Evolutionary conservation across 2,113 vertebrate species (phyloP).

Genomic region (Hyaena hyaena): DNA sequence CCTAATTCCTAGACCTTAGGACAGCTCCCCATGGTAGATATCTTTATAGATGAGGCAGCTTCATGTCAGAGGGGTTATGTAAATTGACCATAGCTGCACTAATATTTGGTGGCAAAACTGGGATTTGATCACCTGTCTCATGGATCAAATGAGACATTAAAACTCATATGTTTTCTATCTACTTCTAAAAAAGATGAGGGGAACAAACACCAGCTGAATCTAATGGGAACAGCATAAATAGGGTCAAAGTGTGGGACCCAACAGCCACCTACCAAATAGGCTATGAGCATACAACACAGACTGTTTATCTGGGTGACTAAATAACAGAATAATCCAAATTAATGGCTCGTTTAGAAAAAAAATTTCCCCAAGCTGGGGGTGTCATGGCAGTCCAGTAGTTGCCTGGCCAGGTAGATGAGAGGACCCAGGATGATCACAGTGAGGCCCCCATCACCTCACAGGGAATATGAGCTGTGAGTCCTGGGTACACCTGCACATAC

Average conservation of each 20-base stretch:
- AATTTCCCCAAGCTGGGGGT: neutral
- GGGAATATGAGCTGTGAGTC: neutral
- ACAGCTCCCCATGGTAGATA: neutral
- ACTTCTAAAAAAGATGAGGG: neutral
- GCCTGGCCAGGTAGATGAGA: neutral
- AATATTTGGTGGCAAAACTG: neutral
- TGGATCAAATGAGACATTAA: neutral
- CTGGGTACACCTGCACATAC: neutral
- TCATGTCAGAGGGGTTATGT: neutral
- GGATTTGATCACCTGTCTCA: neutral
- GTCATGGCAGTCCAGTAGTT: neutral
- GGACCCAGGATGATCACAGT: neutral
- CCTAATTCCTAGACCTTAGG: neutral
- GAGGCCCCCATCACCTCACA: neutral
- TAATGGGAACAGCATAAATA: neutral
- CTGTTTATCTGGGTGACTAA: neutral
- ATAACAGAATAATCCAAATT: neutral
- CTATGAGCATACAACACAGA: neutral
- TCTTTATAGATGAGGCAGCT: neutral
- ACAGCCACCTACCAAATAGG: neutral
- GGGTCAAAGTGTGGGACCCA: neutral
- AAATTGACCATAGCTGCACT: neutral
- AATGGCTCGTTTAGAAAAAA: constrained; percentile 3
- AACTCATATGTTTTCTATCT: neutral
- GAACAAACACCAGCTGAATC: neutral